Evolutionary conservation across 2,888 invertebrate species (phyloP), one percentile per base, ranked within the genome.

Genomic region (Dendrolimus houi): DNA sequence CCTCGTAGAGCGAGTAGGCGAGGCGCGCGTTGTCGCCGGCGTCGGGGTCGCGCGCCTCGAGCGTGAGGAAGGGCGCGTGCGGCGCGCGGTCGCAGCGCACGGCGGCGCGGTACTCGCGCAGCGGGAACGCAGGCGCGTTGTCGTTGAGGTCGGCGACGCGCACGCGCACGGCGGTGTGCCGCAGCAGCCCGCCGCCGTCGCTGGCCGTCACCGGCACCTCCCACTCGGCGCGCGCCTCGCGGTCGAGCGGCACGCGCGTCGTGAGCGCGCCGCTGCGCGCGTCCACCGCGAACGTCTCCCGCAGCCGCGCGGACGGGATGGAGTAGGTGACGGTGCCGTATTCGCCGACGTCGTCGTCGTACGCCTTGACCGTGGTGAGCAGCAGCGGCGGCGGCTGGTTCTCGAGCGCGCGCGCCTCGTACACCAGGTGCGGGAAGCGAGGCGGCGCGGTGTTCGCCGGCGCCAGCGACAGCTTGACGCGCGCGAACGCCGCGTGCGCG

Each of bases 401-500:
- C 88, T 99, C 98, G 17, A 92, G 84, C 12, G 97, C 94, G 59
- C 93, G 93, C 8, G 95, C 96, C 74, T 97, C 96, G 77, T 97
- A 94, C 60, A 95, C 91, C 1, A 93, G 88, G 74, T 96, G 94
- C 13, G 93, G 92, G 83, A 98, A 98, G 62, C 92, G 91, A 9
- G 98, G 98, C 66, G 95, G 78, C 94, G 93, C 65, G 92, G 91
- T 73, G 88, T 98, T 98, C 61, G 95, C 94, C 9, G 96, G 94
- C 59, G 95, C 87, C 62, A 95, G 92, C 71, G 95, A 93, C 55
- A 97, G 94, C 87, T 95, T 95, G 13, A 96, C 92, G 64, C 96
- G 91, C 1, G 97, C 94, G 84, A 96, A 98, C 64, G 94, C 96
- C 8, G 97, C 97, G 87, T 97, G 98, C 52, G 98, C 97, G 47